Base-by-base conservation (phyloP, 2,888 invertebrate species). In the Lymantria dispar region DNA sequence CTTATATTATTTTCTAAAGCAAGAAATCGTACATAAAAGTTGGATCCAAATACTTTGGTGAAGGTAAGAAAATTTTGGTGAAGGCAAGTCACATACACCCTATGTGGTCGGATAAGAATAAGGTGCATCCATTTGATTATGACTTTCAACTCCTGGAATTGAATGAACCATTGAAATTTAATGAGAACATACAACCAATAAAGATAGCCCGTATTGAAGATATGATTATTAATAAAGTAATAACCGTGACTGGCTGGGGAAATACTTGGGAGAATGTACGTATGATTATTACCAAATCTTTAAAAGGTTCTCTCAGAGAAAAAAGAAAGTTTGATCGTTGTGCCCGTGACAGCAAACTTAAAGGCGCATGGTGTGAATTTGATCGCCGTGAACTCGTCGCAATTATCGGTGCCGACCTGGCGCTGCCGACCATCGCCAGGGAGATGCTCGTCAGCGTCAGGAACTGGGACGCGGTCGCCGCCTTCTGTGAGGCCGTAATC, bases 161-260 rank as follows among this genome's bases (percentile, higher is more conserved):
- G 3, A 48, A 36, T 0, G 80, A 86, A 45, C 41, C 70, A 0
- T 54, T 92, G 47, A 80, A 78, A 10, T 86, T 78, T 22, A 76
- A 78, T 44, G 83, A 84, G 0, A 84, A 80, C 14, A 58, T 84
- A 0, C 86, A 86, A 49, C 77, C 91, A 0, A 68, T 91, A 0
- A 87, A 86, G 55, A 56, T 92, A n/a, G 91, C 82, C 0, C 80
- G 78, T 48, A 80, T 87, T 0, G 82, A 87, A 52, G 90, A 91
- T 37, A 87, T 91, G 86, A 76, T 82, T 0, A 80, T 86, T 43
- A 91, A 90, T 0, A 87, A 84, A 56, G 74, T 87, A 0, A 58
- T 90, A 0, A 83, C 86, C 0, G 90, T 91, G 0, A 85, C 89
- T 37, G 91, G 91, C 31, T 91, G 91, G 91, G 91, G 91, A 0